These are phyloP conservation scores for Ornithoptera alexandrae DNA, from an alignment of 2,888 invertebrate species.

Conservation along the genomic window DNA sequence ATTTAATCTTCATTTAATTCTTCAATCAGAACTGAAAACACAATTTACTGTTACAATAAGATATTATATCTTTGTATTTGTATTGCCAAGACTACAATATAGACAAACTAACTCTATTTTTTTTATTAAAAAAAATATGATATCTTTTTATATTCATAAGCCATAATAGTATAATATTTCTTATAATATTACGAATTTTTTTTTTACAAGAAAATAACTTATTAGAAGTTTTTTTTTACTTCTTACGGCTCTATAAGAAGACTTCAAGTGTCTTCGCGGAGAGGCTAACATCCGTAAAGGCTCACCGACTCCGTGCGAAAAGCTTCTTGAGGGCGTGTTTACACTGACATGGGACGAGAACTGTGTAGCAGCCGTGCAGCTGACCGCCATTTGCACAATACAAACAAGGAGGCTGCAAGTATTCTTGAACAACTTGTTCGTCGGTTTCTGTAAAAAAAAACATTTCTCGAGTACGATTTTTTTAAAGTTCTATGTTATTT, in stretches of 20 bases:
- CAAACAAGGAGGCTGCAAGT: constrained; percentile 41
- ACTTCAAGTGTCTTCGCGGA: constrained; percentile 37
- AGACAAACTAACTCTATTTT: no score
- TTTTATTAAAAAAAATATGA: no score
- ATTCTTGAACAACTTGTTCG: constrained; percentile 31
- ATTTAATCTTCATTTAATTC: no score
- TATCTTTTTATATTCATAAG: not conserved
- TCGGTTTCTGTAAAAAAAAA: constrained; percentile 42
- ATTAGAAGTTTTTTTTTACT: constrained; percentile 40
- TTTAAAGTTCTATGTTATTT: no score
- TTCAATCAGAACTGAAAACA: no score
- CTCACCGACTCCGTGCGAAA: constrained; percentile 72
- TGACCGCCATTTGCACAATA: constrained; percentile 41
- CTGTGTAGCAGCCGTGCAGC: constrained; percentile 48
- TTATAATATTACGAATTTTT: not conserved
- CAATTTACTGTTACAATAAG: no score
- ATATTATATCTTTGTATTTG: no score
- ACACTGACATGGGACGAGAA: constrained; percentile 72
- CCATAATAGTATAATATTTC: no score
- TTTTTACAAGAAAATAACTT: not conserved
- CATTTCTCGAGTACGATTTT: no score
- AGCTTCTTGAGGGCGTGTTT: constrained; percentile 68
- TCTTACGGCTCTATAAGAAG: constrained; percentile 43
- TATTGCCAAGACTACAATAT: no score
- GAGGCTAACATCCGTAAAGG: constrained; percentile 46